Evolutionary conservation across 2,888 invertebrate genomes (phyloP).

Genomic region (Thymelicus acteon): DNA sequence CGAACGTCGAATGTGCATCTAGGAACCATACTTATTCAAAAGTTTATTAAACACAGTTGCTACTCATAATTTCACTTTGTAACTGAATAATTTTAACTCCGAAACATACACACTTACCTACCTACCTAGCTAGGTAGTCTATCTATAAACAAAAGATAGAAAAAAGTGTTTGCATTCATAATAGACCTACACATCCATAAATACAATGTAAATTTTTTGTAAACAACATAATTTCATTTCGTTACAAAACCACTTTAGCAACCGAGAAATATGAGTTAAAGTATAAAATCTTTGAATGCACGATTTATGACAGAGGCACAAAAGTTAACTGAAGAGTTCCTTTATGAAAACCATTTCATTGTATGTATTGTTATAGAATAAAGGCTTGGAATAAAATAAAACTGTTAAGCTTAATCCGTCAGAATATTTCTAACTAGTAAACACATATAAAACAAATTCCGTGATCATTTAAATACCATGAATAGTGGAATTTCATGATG

Average conservation of each 20-base stretch:
- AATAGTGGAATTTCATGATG: too few species aligned
- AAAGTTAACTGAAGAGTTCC: slow-evolving; percentile 27
- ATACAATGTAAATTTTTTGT: not conserved
- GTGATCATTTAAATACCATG: too few species aligned
- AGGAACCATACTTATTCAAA: too few species aligned
- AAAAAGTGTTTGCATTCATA: too few species aligned
- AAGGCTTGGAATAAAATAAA: slow-evolving; percentile 14
- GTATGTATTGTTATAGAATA: slow-evolving; percentile 27
- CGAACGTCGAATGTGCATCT: too few species aligned
- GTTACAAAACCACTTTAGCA: slow-evolving; percentile 10
- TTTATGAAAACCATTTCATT: slow-evolving; percentile 23
- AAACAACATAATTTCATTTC: slow-evolving; percentile 1
- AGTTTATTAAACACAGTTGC: too few species aligned
- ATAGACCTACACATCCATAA: not conserved
- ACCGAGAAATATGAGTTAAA: slow-evolving; percentile 10
- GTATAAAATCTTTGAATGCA: slow-evolving; percentile 23
- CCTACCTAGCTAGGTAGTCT: too few species aligned
- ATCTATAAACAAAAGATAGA: too few species aligned
- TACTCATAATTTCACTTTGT: too few species aligned
- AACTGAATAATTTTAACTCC: too few species aligned
- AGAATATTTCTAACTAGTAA: not conserved
- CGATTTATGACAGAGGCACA: slow-evolving; percentile 19
- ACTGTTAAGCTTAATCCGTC: slow-evolving; percentile 14
- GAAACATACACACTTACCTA: too few species aligned
- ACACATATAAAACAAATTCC: too few species aligned